phyloP scores from a whole-genome alignment of 2,113 vertebrate genomes.

The Chlamydotis undulata region DNA sequence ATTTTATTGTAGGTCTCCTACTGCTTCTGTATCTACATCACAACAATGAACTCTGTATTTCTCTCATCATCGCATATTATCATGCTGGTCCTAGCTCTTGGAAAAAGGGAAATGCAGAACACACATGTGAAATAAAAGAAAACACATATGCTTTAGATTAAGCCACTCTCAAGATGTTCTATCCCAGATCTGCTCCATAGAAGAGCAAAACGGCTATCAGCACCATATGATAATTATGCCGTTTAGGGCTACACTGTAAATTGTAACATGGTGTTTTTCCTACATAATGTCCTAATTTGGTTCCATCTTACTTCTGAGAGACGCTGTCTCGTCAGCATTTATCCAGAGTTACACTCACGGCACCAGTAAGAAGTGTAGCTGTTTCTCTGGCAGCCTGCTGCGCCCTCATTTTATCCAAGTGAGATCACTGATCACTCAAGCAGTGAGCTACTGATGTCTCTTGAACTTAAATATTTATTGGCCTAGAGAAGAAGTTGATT shows the following conservation, averaged over 20 bases:
- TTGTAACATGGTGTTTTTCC: background rate
- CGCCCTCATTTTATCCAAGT: background rate
- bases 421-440: background rate
- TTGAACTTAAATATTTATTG: background rate
- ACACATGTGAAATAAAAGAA: constrained; percentile 47
- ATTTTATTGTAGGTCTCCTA: background rate
- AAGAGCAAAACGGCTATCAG: background rate
- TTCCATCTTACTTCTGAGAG: background rate
- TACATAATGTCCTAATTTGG: background rate
- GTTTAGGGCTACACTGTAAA: background rate
- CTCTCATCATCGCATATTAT: background rate
- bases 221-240: background rate
- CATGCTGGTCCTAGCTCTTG: background rate
- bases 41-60: constrained; percentile 2
- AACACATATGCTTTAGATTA: constrained; percentile 23
- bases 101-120: constrained; percentile 12
- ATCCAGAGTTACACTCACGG: background rate
- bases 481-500: background rate
- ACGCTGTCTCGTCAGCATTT: background rate
- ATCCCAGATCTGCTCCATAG: background rate
- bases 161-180: background rate
- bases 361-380: background rate
- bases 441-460: background rate
- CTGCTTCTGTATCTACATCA: constrained; percentile 5
- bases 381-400: background rate